Evolutionary conservation across 2,797 vertebrate species (phyloP), one percentile per base, ranked within the genome.

Genomic region (Bovichtus variegatus): DNA sequence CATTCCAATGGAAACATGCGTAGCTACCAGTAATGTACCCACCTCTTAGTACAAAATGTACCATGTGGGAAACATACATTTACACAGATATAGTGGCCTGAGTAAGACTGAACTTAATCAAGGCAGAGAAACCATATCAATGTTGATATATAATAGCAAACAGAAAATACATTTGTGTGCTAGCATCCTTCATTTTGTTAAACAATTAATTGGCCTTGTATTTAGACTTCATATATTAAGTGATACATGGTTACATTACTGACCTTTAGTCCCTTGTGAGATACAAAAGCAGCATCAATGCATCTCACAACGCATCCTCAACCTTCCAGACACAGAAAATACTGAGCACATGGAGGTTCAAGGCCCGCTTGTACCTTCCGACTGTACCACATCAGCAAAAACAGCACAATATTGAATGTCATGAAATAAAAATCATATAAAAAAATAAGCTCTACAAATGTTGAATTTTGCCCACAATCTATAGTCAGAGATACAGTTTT

Each of bases 281-380:
- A 93, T 74, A 89, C 86, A 91, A 90, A 91, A 92, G 90, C 86
- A 92, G 90, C 67, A 55, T 86, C 47, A 76, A 83, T 55, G 69
- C 74, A 91, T 82, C 89, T 90, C 87, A 86, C 81, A 80, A 81
- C 88, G 84, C 68, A 86, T 69, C 87, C 75, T 88, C 63, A 76
- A 86, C 77, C 72, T 63, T 84, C 76, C 68, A 86, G 61, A 92
- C 88, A 89, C 51, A 84, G 60, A 78, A 87, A 94, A 95, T 93
- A 95, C 92, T 95, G 90, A 94, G 76, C 80, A 80, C 71, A 76
- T 23, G n/a, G 58, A 88, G 93, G 92, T 90, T 80, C 83, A 92
- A 96, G 93, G 76, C 95, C 95, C 9, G 94, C 95, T 95, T 85
- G 87, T 76, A 92, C 93, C 91, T 61, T 87, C 73, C 51, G 76